Base-by-base conservation (phyloP, 2,888 invertebrate genomes). In the Latrodectus hesperus region DNA sequence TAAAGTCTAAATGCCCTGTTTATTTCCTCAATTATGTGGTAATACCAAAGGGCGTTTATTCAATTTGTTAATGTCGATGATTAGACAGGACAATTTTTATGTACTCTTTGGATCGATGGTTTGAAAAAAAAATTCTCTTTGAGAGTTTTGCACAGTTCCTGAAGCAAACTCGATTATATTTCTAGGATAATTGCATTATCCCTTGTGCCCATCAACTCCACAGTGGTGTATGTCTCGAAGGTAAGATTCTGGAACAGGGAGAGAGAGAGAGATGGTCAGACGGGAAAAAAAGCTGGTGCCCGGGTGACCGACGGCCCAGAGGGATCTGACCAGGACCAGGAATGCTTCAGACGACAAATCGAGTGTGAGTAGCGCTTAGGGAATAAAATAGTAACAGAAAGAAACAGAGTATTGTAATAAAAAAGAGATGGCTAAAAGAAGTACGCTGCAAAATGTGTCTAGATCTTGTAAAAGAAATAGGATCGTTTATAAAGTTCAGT, bases 321-420 rank as follows among this genome's bases (percentile, higher is more conserved):
- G 74, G 81, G 81, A 74, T 67, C 81, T 74, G 53, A n/a, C n/a
- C 26, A 38, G 65, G 67, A 14, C 81, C 73, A 67, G 73, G 91
- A 96, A 96, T 26, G 95, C 95, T 89, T 95, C 95, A 72, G 94
- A 94, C 89, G 94, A 94, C 77, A 95, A 93, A 74, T 94, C 93
- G 90, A 95, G 92, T 89, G 94, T 93, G 81, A 81, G 81, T 73
- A 65, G 73, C 72, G 81, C 74, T 74, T 67, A 26, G 81, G 81
- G 81, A 81, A 81, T 81, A 81, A 80, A 80, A 38, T 38, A 38
- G 38, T 6, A 38, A 38, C 38, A 38, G 38, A 38, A 38, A 38
- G 38, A 38, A 38, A 38, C 38, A 38, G 38, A 38, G 38, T 38
- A 38, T 38, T 6, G 73, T 74, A 81, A 81, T 71, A 64, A 72